Evolutionary conservation across 2,113 vertebrate genomes (phyloP).

Genomic region (Psilopogon haemacephalus): DNA sequence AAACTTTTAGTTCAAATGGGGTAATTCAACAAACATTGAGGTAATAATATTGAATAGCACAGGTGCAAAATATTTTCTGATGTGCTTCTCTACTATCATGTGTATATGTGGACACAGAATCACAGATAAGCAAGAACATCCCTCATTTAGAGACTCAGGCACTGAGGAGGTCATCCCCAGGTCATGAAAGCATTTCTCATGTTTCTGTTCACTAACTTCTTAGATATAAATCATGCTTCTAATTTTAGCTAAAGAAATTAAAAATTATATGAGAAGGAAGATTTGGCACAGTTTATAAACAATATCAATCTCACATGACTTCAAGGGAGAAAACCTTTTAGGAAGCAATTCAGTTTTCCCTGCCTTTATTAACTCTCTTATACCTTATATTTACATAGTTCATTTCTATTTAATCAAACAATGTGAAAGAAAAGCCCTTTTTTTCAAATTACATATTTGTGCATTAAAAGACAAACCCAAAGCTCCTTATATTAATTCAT

Average conservation of each 20-base stretch:
- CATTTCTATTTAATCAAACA: not conserved
- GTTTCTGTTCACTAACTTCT: not conserved
- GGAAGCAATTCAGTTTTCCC: not conserved
- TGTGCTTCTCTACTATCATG: not conserved
- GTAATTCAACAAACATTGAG: not conserved
- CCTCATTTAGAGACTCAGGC: not conserved
- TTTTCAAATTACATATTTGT: not conserved
- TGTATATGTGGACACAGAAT: no score
- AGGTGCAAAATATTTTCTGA: not conserved
- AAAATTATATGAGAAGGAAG: slow-evolving; percentile 11
- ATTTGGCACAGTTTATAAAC: slow-evolving; percentile 30
- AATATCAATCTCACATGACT: slow-evolving; percentile 40
- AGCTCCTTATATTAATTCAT: not conserved
- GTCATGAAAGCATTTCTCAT: not conserved
- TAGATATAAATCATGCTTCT: not conserved
- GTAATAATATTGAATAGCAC: not conserved
- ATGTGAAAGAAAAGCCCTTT: not conserved
- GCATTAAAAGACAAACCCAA: not conserved
- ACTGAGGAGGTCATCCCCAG: not conserved
- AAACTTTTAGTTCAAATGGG: not conserved
- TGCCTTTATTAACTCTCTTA: not conserved
- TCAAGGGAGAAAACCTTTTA: not conserved
- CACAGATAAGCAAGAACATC: fast-evolving
- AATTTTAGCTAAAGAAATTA: slow-evolving; percentile 9
- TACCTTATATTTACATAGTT: not conserved